Percentiles rank a stretch among this genome's conserved stretches.
These are phyloP conservation scores for Neuroterus valhalla DNA, from an alignment of 1,140 invertebrate genomes.

Conservation along the genomic window DNA sequence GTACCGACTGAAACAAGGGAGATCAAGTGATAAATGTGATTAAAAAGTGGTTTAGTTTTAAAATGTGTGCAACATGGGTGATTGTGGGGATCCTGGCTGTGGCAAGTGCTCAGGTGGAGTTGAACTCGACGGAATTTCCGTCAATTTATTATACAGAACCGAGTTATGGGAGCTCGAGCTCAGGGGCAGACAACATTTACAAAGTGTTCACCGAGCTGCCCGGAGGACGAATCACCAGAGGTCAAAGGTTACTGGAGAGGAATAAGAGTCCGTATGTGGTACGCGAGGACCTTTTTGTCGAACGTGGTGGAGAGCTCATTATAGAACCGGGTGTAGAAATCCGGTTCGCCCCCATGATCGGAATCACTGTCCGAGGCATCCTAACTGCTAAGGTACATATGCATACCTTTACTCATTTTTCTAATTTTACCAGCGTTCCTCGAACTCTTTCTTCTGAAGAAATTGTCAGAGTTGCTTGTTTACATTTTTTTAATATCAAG, in stretches of 20 bases:
- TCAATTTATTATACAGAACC: slow-evolving; percentile 73
- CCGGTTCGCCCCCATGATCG: slow-evolving; percentile 90
- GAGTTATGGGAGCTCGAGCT: slow-evolving; percentile 48
- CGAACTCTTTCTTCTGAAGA: no score
- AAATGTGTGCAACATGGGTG: slow-evolving; percentile 44
- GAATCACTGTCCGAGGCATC: slow-evolving; percentile 91
- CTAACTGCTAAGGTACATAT: slow-evolving; percentile 86
- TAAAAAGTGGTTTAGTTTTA: slow-evolving; percentile 35
- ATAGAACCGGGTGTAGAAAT: slow-evolving; percentile 92
- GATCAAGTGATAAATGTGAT: slow-evolving; percentile 41
- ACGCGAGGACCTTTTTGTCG: slow-evolving; percentile 87
- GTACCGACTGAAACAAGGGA: neutral
- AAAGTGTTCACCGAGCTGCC: slow-evolving; percentile 77
- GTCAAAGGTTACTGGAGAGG: slow-evolving; percentile 72
- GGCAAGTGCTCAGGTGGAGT: slow-evolving; percentile 40
- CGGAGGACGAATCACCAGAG: slow-evolving; percentile 77
- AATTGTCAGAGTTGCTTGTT: no score
- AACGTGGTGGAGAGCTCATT: slow-evolving; percentile 82
- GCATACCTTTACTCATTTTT: neutral
- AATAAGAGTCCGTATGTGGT: slow-evolving; percentile 85
- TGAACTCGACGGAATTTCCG: slow-evolving; percentile 53
- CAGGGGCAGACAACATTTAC: slow-evolving; percentile 38
- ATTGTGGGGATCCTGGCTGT: slow-evolving; percentile 36
- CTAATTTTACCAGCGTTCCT: no score
- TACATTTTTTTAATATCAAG: no score